A percentile compares a stretch with the other conserved stretches of the same genome.
phyloP scores from a whole-genome alignment of 1,140 invertebrate genomes.

The Aplysia californica region DNA sequence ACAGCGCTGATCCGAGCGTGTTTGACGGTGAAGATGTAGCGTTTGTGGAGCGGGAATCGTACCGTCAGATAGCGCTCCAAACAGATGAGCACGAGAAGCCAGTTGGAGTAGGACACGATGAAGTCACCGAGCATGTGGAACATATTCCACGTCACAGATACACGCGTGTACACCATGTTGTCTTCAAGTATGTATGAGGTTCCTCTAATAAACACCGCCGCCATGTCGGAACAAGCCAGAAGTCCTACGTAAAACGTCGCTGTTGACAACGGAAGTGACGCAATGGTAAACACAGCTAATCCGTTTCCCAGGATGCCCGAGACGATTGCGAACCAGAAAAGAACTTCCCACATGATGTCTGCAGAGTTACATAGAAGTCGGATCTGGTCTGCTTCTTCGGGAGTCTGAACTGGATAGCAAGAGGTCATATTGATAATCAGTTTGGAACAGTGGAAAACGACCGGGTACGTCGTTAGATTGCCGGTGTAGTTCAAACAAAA shows the following conservation, averaged over 20 bases:
- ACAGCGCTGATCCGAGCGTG: constrained; percentile 32
- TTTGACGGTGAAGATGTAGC: constrained; percentile 37
- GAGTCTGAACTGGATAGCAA: not conserved
- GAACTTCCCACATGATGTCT: constrained; percentile 21
- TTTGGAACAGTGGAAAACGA: not conserved
- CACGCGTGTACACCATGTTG: constrained; percentile 22
- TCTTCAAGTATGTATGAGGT: constrained; percentile 34
- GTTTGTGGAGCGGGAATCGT: constrained; percentile 45
- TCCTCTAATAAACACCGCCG: constrained; percentile 40
- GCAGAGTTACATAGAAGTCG: not conserved
- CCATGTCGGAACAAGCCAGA: constrained; percentile 41
- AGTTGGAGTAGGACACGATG: constrained; percentile 49
- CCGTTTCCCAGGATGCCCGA: constrained; percentile 47
- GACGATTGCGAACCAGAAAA: constrained; percentile 39
- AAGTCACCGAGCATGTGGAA: constrained; percentile 37
- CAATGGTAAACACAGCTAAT: constrained; percentile 41
- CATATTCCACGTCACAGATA: constrained; percentile 3
- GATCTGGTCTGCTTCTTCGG: not conserved
- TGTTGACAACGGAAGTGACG: constrained; percentile 39
- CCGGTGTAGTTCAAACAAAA: not conserved
- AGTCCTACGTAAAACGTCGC: constrained; percentile 46
- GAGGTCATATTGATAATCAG: not conserved
- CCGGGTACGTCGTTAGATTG: not conserved
- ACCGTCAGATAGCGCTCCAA: constrained; percentile 51
- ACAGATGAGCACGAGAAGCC: constrained; percentile 51